phyloP scores from a whole-genome alignment of 2,888 invertebrate species.

The Andrena chrysosceles region DNA sequence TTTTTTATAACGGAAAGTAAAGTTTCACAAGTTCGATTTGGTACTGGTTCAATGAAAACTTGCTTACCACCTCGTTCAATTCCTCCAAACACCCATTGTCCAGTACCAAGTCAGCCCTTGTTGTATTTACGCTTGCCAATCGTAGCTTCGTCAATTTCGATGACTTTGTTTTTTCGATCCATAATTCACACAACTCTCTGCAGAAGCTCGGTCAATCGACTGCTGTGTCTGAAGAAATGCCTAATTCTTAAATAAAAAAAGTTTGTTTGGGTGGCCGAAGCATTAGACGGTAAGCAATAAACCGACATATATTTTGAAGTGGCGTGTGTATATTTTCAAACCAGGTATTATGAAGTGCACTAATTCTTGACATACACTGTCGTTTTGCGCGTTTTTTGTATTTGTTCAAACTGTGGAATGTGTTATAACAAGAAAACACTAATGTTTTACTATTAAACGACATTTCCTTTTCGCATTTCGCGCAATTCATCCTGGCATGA shows the following conservation, averaged over 20 bases:
- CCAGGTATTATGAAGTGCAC: too few relatives aligned
- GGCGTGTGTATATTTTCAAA: background rate
- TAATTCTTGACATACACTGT: too few relatives aligned
- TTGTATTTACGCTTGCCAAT: conserved; percentile 13
- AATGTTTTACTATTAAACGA: too few relatives aligned
- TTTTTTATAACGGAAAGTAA: background rate
- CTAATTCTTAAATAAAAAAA: background rate
- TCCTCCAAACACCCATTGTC: conserved; percentile 11
- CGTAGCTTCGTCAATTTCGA: conserved; percentile 7
- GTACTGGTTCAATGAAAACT: background rate
- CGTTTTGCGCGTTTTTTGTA: too few relatives aligned
- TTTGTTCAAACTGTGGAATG: too few relatives aligned
- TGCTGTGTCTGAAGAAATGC: background rate
- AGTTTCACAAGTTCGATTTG: background rate
- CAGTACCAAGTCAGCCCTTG: conserved; percentile 7
- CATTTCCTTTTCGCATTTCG: too few relatives aligned
- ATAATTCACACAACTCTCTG: background rate
- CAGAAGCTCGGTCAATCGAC: background rate
- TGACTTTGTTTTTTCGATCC: background rate
- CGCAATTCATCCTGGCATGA: too few relatives aligned
- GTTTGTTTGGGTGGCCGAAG: background rate
- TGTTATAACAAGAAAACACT: too few relatives aligned
- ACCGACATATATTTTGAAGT: background rate
- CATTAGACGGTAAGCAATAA: background rate
- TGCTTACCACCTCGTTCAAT: background rate